Evolutionary conservation across 2,113 vertebrate genomes (phyloP).

Genomic region (Semicossyphus pulcher): DNA sequence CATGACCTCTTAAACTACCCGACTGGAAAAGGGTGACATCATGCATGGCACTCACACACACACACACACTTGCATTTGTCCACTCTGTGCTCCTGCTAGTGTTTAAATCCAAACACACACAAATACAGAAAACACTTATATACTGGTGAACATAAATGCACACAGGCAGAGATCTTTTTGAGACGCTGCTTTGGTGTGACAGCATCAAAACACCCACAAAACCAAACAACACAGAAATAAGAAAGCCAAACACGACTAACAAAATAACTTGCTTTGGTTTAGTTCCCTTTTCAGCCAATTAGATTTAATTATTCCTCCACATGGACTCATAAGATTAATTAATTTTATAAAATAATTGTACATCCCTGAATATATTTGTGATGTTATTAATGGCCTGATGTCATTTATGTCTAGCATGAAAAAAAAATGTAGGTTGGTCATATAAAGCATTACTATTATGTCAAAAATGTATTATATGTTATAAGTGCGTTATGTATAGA

Average conservation of each 20-base stretch:
- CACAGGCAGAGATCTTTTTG: too few relatives aligned
- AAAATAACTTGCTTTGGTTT: too few relatives aligned
- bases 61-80: not conserved
- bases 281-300: not conserved
- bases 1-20: constrained; percentile 64
- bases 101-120: constrained; percentile 17
- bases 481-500: too few relatives aligned
- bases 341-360: not conserved
- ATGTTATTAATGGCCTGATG: not conserved
- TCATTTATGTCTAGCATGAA: not conserved
- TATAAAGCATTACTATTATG: too few relatives aligned
- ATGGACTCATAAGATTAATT: not conserved
- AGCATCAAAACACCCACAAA: too few relatives aligned
- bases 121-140: not conserved
- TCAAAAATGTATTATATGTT: too few relatives aligned
- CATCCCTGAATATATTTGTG: not conserved
- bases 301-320: not conserved
- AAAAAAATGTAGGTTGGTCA: too few relatives aligned
- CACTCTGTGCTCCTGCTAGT: not conserved
- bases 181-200: too few relatives aligned
- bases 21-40: constrained; percentile 67
- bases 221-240: too few relatives aligned
- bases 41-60: too few relatives aligned
- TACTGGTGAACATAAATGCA: not conserved
- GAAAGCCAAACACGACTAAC: too few relatives aligned